A percentile compares a stretch with the other conserved stretches of the same genome.
phyloP scores from a whole-genome alignment of 2,797 vertebrate genomes.

The Poeciliopsis turneri region DNA sequence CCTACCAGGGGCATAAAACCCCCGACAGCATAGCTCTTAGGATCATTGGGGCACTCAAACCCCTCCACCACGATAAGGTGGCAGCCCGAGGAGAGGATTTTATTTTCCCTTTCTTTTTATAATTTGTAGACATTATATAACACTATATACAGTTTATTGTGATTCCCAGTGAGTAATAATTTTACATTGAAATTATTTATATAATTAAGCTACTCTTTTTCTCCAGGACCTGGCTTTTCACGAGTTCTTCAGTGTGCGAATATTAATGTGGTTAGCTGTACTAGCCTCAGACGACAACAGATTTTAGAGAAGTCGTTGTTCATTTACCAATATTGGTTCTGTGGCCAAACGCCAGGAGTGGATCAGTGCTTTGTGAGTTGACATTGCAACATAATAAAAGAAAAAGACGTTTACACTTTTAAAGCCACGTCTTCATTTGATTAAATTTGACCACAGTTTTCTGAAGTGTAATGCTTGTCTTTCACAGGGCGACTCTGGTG shows the following conservation, averaged over 20 bases:
- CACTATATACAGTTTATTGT: accelerated
- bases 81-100: no score
- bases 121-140: no score
- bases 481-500: background rate
- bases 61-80: no score
- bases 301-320: accelerated
- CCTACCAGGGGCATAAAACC: no score
- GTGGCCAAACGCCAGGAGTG: background rate
- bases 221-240: background rate
- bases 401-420: no score
- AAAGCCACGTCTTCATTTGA: background rate
- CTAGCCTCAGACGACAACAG: background rate
- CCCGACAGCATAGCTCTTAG: no score
- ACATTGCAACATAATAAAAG: no score
- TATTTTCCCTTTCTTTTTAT: background rate
- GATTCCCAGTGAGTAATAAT: no score
- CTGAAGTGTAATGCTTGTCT: background rate
- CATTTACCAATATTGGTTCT: slow-evolving; percentile 12
- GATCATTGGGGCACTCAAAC: no score
- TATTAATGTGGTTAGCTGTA: background rate
- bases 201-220: background rate
- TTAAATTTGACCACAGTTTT: background rate
- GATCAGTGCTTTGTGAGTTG: slow-evolving; percentile 15
- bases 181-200: no score
- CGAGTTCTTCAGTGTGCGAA: background rate